Conservation (phyloP, 2,113 vertebrate species). For the Thamnophis sirtalis region DNA sequence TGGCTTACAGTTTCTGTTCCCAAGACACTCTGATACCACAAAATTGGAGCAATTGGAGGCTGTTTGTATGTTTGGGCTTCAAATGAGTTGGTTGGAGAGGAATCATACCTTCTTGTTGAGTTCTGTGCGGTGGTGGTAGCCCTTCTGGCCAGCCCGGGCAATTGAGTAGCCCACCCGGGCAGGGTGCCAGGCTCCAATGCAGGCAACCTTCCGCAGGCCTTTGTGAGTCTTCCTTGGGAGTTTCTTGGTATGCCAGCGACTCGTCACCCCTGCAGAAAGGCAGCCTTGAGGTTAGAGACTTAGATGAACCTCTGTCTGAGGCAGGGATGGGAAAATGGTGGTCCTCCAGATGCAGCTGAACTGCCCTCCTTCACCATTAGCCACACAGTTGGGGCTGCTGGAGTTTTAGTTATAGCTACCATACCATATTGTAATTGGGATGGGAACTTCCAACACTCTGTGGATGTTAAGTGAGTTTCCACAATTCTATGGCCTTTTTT, state of each 20-base stretch:
- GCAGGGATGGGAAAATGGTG: fast-evolving
- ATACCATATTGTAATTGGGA: not conserved
- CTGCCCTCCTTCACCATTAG: no score
- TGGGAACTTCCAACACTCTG: not conserved
- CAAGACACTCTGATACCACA: not conserved
- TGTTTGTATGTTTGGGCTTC: not conserved
- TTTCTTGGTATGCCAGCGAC: slow-evolving; percentile 80
- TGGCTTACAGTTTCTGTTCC: not conserved
- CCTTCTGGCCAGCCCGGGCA: slow-evolving; percentile 78
- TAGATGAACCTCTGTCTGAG: fast-evolving
- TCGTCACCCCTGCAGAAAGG: slow-evolving; percentile 70
- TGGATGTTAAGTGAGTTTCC: not conserved
- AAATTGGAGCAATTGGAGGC: not conserved
- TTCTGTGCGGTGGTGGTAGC: slow-evolving; percentile 79
- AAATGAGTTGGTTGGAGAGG: not conserved
- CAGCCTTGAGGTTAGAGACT: fast-evolving
- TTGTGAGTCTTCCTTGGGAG: slow-evolving; percentile 80
- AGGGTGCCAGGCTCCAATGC: slow-evolving; percentile 80
- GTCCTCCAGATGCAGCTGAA: not conserved
- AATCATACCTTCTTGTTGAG: slow-evolving; percentile 76
- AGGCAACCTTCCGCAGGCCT: slow-evolving; percentile 77
- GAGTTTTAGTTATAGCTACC: not conserved
- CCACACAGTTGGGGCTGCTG: not conserved
- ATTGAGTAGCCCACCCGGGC: slow-evolving; percentile 78
- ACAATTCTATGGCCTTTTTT: not conserved